Evolutionary conservation across 2,888 invertebrate species (phyloP), one percentile per base, ranked within the genome.

Genomic region (Petrophora chlorosata): DNA sequence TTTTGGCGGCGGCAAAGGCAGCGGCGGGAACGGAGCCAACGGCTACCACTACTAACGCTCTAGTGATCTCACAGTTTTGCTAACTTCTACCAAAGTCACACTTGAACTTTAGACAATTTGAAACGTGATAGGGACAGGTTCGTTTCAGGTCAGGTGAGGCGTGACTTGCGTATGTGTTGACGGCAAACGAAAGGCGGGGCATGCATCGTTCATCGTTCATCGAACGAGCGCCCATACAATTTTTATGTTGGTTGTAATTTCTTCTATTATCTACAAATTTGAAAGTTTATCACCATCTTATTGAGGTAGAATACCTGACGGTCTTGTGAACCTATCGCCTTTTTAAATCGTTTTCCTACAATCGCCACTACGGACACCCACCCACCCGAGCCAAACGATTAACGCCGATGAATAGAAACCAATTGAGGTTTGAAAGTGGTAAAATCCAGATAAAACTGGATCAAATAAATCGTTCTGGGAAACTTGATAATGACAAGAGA

Each of bases 41-140:
- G 85, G 87, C 45, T 88, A 88, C 70, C 87, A 85, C 61, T 89
- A 88, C 64, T 60, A 53, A 51, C 5, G 4, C 8, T 25, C 26
- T 26, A 15, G 0, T 85, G 78, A 88, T 82, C 81, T 83, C 79
- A 61, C 53, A 34, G 10, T 52, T 30, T 53, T 56, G 63, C 61
- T 63, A 60, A 51, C 55, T 52, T 50, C 56, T 57, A 65, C 32
- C 61, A 67, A 48, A 65, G 63, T 64, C 63, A 63, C 65, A 64
- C 45, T 41, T 43, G 49, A 53, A 56, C 41, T 41, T 33, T 13
- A 23, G 10, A 8, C 16, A 28, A 23, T 23, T 26, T 19, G 9
- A 29, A 22, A 23, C 9, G 34, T 2, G 13, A 22, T 3, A 9
- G 1, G 1, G 1, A 7, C 7, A 19, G 3, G 17, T 2, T 10